phyloP scores from a whole-genome alignment of 2,888 invertebrate species.

The Tuta absoluta region DNA sequence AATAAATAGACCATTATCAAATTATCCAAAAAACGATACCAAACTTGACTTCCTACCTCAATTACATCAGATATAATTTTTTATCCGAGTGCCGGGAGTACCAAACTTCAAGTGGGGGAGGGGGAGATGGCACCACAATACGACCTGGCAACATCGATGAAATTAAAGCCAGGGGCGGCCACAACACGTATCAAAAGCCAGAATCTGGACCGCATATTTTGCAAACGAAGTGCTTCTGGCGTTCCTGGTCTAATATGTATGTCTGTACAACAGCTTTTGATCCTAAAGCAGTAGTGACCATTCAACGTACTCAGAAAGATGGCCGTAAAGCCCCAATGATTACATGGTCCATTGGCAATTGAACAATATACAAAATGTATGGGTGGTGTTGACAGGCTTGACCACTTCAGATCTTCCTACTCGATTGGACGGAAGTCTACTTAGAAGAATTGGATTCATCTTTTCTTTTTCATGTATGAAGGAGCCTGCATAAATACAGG shows the following conservation, averaged over 20 bases:
- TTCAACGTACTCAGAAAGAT: conserved; percentile 39
- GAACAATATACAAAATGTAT: conserved; percentile 29
- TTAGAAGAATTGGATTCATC: conserved; percentile 40
- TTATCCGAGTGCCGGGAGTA: too few species aligned
- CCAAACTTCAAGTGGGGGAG: too few species aligned
- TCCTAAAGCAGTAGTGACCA: conserved; percentile 25
- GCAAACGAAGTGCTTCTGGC: too few species aligned
- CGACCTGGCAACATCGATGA: too few species aligned
- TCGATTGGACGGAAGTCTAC: conserved; percentile 39
- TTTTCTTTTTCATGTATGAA: conserved; percentile 41
- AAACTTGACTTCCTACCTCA: too few species aligned
- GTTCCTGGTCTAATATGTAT: background rate
- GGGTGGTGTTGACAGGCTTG: conserved; percentile 36
- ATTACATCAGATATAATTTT: too few species aligned
- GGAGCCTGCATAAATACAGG: conserved; percentile 38
- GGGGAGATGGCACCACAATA: too few species aligned
- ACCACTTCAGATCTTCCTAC: conserved; percentile 44
- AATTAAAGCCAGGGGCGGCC: too few species aligned
- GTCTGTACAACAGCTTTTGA: background rate
- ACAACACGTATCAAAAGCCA: too few species aligned
- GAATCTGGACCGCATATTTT: too few species aligned
- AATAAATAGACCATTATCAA: too few species aligned
- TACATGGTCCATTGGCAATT: conserved; percentile 40
- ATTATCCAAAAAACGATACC: too few species aligned
- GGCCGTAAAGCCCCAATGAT: conserved; percentile 39